phyloP scores from a whole-genome alignment of 2,888 invertebrate species.

The Xestia rhomboidea region DNA sequence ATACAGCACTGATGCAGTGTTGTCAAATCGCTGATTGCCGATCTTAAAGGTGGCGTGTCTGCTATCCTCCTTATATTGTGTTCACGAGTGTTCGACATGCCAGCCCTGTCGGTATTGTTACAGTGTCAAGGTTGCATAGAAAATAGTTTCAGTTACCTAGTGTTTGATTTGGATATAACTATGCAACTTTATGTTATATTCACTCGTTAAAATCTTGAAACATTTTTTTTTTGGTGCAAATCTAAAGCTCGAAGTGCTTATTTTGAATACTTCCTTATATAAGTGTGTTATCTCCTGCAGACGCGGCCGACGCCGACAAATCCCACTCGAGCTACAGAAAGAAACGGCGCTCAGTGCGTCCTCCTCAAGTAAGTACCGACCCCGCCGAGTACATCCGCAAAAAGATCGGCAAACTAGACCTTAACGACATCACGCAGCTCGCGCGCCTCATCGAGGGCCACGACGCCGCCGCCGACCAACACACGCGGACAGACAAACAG shows the following conservation, averaged over 20 bases:
- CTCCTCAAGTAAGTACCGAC: constrained; percentile 87
- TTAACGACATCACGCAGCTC: constrained; percentile 84
- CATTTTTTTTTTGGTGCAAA: background rate
- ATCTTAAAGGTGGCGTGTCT: background rate
- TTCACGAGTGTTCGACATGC: constrained; percentile 18
- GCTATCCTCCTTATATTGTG: background rate
- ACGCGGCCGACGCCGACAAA: constrained; percentile 83
- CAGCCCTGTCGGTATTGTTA: background rate
- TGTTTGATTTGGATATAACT: background rate
- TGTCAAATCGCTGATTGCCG: background rate
- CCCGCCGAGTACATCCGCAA: constrained; percentile 83
- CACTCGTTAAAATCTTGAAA: background rate
- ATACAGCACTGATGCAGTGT: background rate
- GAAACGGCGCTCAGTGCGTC: constrained; percentile 82
- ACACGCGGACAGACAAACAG: constrained; percentile 75
- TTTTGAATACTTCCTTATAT: constrained; percentile 8
- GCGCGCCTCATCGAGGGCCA: constrained; percentile 85
- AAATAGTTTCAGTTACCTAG: constrained; percentile 7
- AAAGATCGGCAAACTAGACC: constrained; percentile 84
- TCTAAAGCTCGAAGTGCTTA: background rate
- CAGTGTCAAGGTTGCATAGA: constrained; percentile 18
- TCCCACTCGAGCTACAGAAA: constrained; percentile 85
- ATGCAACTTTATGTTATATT: background rate
- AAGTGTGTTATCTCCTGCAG: constrained; percentile 64
- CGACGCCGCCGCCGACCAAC: constrained; percentile 70